phyloP scores from a whole-genome alignment of 2,797 vertebrate genomes.

The Petrocephalus sullivani region DNA sequence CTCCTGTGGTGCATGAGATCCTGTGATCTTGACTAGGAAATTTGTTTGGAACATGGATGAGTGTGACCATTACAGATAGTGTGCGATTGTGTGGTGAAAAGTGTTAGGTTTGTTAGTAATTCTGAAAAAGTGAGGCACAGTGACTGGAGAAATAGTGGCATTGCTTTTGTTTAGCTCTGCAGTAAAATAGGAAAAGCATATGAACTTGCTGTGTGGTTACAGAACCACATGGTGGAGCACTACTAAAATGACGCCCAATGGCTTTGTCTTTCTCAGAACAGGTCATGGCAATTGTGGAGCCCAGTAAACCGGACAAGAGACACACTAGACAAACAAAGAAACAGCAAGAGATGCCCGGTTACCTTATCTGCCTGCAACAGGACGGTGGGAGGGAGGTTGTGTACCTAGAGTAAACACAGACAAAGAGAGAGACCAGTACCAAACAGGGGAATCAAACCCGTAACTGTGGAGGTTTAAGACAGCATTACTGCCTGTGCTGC shows the following conservation, averaged over 20 bases:
- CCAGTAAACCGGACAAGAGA: too few species aligned
- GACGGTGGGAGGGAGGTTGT: neutral
- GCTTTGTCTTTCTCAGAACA: neutral
- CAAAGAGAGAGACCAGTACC: neutral
- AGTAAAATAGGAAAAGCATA: neutral
- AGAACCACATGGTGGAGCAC: conserved; percentile 35
- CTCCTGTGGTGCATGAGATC: neutral
- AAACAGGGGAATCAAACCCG: neutral
- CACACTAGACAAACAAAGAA: too few species aligned
- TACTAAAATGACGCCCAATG: neutral
- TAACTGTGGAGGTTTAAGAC: neutral
- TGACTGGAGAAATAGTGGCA: neutral
- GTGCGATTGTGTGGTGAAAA: neutral
- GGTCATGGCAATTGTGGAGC: too few species aligned
- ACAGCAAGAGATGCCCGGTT: too few species aligned
- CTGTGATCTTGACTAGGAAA: neutral
- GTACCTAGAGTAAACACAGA: neutral
- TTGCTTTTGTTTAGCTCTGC: neutral
- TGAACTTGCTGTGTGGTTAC: conserved; percentile 7
- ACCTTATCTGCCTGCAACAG: too few species aligned
- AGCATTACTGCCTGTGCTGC: neutral
- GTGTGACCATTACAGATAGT: neutral
- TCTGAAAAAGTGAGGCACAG: neutral
- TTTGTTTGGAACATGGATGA: neutral
- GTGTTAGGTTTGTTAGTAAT: neutral